Base-by-base conservation (phyloP, 2,888 invertebrate species). In the Drosophila setosimentum region DNA sequence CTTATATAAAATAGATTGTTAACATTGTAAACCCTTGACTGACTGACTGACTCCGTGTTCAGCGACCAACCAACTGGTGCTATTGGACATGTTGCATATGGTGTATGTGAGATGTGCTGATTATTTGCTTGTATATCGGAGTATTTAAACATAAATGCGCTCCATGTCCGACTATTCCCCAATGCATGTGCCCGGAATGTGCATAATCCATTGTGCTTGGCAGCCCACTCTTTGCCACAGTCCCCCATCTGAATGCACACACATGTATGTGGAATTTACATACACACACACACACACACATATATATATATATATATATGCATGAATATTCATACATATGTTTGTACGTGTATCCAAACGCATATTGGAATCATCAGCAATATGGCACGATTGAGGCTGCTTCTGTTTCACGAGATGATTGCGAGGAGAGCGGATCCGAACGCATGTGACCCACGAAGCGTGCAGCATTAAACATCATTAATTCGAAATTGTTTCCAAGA, bases 401-500 rank as follows among this genome's bases (percentile, higher is more conserved):
- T 73, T 67, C 66, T 77, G 77, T 69, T 73, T 65, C 66, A 33
- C 68, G 48, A 70, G 68, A 65, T 67, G 72, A 72, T 62, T 76
- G 61, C 51, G 58, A 32, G 51, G 37, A 50, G 48, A 45, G 45
- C 61, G 10, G 51, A 35, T 37, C 29, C 42, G 61, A 73, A 66
- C 78, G 76, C 73, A 82, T 82, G 82, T 84, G 76, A 71, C 73
- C 66, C 54, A 66, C 80, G 81, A 75, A 81, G 82, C 78, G 86
- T 86, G 77, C 72, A 80, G 73, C 83, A 80, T 80, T 83, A 71
- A 80, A 80, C 83, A 83, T 83, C 73, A 83, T 86, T 73, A 76
- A 78, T 82, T 83, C 70, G 75, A 68, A 86, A 83, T 80, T 75
- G 73, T 71, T 86, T 80, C 83, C 73, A 64, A 67, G 78, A 83